Percentiles rank a stretch among this genome's conserved stretches.
Evolutionary conservation across 1,140 invertebrate species (phyloP).

Genomic region (Penaeus japonicus): DNA sequence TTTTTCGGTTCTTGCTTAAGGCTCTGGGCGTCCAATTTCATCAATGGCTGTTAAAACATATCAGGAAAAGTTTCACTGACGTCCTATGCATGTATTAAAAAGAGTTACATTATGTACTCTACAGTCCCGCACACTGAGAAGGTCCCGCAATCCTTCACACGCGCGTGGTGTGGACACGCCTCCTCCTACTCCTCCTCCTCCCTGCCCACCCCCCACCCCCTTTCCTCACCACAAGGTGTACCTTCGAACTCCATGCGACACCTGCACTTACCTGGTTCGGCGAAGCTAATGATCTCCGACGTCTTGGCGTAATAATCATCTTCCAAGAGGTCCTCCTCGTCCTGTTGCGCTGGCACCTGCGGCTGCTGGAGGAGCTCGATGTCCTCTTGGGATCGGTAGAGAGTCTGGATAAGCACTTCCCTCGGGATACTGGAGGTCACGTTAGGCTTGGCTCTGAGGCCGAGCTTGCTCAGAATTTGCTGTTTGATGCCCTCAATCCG

Average conservation of each 20-base stretch:
- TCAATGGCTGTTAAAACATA: no score
- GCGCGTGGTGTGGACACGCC: neutral
- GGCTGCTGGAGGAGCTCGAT: constrained; percentile 60
- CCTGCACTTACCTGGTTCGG: constrained; percentile 75
- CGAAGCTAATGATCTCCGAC: constrained; percentile 83
- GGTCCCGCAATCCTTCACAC: neutral
- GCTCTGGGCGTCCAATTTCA: no score
- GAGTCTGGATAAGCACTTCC: constrained; percentile 75
- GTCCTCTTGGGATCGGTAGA: constrained; percentile 71
- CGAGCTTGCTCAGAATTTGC: constrained; percentile 79
- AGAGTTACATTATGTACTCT: neutral
- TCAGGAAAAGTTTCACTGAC: no score
- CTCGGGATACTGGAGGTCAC: constrained; percentile 72
- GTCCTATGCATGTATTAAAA: no score
- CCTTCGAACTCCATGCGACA: no score
- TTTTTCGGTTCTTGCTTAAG: no score
- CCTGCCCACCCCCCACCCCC: neutral
- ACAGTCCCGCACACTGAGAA: neutral
- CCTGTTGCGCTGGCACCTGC: constrained; percentile 52
- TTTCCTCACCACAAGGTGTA: neutral
- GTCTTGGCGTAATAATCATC: constrained; percentile 79
- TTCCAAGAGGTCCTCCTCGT: constrained; percentile 64
- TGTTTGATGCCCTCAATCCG: constrained; percentile 79
- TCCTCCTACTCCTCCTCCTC: neutral
- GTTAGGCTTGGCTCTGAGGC: constrained; percentile 74